Percentiles rank a stretch among this genome's conserved stretches.
Evolutionary conservation across 2,797 vertebrate species (phyloP).

Genomic region (Gymnopithys bicolor): DNA sequence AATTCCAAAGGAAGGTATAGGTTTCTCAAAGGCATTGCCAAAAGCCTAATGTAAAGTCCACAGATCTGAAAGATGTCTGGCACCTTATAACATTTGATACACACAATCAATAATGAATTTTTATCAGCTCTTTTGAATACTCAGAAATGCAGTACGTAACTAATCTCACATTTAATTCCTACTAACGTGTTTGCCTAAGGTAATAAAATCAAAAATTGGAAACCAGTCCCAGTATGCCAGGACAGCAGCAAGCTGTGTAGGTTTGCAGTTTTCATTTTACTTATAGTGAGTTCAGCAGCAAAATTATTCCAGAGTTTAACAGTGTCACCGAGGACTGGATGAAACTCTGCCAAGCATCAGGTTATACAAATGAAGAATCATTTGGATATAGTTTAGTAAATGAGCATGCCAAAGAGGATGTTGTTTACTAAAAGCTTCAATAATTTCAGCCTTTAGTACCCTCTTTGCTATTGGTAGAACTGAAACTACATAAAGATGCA

Average conservation of each 20-base stretch:
- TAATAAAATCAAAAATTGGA: not conserved
- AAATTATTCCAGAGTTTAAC: not conserved
- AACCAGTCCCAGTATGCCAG: not conserved
- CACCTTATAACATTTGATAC: not conserved
- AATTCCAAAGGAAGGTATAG: not conserved
- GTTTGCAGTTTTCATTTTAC: not conserved
- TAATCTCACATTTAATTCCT: not conserved
- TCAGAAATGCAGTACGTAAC: not conserved
- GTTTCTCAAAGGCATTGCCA: not conserved
- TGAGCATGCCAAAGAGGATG: not conserved
- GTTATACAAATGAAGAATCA: not conserved
- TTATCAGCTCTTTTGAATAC: not conserved
- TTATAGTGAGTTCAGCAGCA: not conserved
- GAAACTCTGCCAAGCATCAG: not conserved
- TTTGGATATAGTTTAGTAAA: constrained; percentile 26
- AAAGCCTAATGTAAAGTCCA: not conserved
- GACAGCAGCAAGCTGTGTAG: not conserved
- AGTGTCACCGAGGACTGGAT: not conserved
- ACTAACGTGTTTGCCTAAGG: not conserved
- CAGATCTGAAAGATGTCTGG: not conserved
- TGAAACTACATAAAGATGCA: not conserved
- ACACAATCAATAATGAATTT: not conserved
- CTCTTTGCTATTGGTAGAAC: not conserved
- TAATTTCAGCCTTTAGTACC: not conserved
- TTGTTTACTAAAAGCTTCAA: not conserved